Percentiles rank a stretch among this genome's conserved stretches.
These are phyloP conservation scores for Intellagama lesueurii DNA, from an alignment of 2,797 vertebrate genomes.

Conservation along the genomic window DNA sequence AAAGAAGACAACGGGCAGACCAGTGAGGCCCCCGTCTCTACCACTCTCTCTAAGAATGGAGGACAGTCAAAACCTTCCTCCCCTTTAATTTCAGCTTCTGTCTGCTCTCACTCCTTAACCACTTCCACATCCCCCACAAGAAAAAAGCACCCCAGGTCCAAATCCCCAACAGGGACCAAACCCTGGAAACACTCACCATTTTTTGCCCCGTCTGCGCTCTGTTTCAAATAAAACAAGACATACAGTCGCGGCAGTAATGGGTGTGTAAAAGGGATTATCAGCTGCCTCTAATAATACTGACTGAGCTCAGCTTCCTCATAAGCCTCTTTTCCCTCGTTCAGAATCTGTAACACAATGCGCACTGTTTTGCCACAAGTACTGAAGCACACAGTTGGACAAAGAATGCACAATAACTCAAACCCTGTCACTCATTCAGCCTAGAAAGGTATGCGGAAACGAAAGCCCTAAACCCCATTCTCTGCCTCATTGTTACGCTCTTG, in stretches of 20 bases:
- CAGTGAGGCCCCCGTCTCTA: neutral
- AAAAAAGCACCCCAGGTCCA: neutral
- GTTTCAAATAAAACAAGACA: conserved; percentile 46
- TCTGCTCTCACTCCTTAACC: neutral
- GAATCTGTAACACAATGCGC: conserved; percentile 68
- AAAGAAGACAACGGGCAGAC: conserved; percentile 1
- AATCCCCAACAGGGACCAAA: neutral
- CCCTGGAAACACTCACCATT: conserved; percentile 19
- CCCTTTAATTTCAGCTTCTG: neutral
- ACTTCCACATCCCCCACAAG: neutral
- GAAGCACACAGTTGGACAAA: neutral
- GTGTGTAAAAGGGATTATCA: conserved; percentile 84
- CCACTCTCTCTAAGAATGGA: neutral
- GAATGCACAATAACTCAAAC: conserved; percentile 26
- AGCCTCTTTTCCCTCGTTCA: conserved; percentile 75
- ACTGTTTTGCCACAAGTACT: conserved; percentile 50
- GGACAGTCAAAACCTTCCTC: neutral
- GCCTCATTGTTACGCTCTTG: conserved; percentile 10
- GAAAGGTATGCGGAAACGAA: neutral
- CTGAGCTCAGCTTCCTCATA: conserved; percentile 85
- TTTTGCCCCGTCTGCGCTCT: neutral
- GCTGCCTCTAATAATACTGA: conserved; percentile 86
- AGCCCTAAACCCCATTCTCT: neutral
- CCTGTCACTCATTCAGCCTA: conserved; percentile 46
- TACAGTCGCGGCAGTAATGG: conserved; percentile 67